These are phyloP conservation scores for Heliconius erato DNA, from an alignment of 2,888 invertebrate species.

Conservation along the genomic window DNA sequence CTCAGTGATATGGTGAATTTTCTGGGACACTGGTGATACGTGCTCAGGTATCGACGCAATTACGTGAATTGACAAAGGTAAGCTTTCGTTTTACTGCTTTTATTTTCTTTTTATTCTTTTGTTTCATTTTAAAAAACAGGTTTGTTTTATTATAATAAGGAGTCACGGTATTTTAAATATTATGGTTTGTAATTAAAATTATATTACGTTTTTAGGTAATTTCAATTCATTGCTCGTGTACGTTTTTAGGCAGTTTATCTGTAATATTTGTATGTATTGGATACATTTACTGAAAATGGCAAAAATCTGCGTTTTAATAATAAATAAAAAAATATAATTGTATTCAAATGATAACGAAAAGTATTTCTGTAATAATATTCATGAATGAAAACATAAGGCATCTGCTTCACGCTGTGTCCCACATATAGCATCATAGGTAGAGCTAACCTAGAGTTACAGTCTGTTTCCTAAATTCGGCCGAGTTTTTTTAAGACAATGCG, in stretches of 20 bases:
- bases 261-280: too few relatives aligned
- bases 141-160: background rate
- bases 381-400: background rate
- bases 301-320: background rate
- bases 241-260: too few relatives aligned
- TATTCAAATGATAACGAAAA: background rate
- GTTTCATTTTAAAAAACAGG: background rate
- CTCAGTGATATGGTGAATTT: constrained; percentile 64
- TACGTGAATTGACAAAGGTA: constrained; percentile 43
- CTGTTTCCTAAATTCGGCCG: too few relatives aligned
- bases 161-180: too few relatives aligned
- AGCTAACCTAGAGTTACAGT: too few relatives aligned
- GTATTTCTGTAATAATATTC: background rate
- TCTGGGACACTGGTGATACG: constrained; percentile 61
- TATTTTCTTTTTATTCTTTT: background rate
- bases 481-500: too few relatives aligned
- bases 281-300: too few relatives aligned
- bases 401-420: too few relatives aligned
- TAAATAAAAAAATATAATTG: background rate
- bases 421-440: too few relatives aligned
- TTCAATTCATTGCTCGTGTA: too few relatives aligned
- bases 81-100: constrained; percentile 20
- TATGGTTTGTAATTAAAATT: too few relatives aligned
- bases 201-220: too few relatives aligned
- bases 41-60: constrained; percentile 43